Percentiles rank a stretch among this genome's conserved stretches.
phyloP scores from a whole-genome alignment of 2,797 vertebrate species.

The Graptemys geographica region DNA sequence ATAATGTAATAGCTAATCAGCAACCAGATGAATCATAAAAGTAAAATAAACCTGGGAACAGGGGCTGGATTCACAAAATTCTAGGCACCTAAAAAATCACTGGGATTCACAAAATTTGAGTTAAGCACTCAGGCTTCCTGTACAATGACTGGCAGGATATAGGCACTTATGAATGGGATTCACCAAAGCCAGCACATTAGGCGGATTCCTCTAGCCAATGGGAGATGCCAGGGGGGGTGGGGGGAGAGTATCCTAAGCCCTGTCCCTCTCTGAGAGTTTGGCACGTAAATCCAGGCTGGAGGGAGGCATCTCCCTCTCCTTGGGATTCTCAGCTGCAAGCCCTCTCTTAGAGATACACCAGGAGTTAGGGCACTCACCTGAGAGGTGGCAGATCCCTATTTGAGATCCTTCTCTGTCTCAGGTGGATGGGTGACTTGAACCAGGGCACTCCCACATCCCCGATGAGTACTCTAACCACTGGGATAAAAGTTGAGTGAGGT shows the following conservation, averaged over 20 bases:
- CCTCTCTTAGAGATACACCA: background rate
- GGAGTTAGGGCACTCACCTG: background rate
- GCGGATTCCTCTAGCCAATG: background rate
- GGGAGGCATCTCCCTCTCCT: background rate
- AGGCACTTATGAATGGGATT: background rate
- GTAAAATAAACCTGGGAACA: constrained; percentile 10
- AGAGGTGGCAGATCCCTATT: background rate
- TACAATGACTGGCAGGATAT: background rate
- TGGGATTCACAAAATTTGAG: background rate
- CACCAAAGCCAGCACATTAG: background rate
- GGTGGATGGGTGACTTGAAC: background rate
- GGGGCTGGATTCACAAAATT: background rate
- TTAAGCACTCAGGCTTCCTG: background rate
- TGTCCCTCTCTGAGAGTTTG: background rate
- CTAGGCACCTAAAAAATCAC: background rate
- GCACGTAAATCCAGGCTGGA: background rate
- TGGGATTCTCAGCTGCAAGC: background rate
- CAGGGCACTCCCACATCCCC: background rate
- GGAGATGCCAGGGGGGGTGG: background rate
- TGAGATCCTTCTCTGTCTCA: background rate
- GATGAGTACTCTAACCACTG: background rate
- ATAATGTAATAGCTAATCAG: constrained; percentile 42
- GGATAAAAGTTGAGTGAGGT: background rate
- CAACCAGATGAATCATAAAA: constrained; percentile 47
- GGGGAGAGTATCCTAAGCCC: background rate